These are phyloP conservation scores for Stenurella melanura DNA, from an alignment of 2,888 invertebrate genomes.

Conservation along the genomic window DNA sequence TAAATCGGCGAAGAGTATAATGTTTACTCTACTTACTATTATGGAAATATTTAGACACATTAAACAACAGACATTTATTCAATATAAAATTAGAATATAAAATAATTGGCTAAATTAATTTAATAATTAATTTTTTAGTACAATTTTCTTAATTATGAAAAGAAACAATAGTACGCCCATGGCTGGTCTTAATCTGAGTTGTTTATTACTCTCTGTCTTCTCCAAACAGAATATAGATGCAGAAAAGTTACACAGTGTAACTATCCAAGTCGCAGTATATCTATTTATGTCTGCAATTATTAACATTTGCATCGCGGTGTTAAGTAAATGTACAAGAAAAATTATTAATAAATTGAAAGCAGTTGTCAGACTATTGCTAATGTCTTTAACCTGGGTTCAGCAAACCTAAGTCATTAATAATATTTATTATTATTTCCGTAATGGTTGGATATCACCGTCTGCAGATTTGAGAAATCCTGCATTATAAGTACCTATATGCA, in stretches of 20 bases:
- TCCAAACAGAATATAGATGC: no score
- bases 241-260: not conserved
- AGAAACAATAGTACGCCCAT: no score
- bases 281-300: not conserved
- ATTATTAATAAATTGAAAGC: not conserved
- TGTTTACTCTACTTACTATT: no score
- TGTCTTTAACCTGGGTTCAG: slow-evolving; percentile 7
- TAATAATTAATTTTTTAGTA: no score
- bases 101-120: no score
- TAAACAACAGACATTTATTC: no score
- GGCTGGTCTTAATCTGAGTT: no score
- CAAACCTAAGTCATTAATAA: slow-evolving; percentile 15
- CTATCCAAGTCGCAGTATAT: not conserved
- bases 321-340: not conserved
- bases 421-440: not conserved
- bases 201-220: no score
- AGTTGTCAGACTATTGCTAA: slow-evolving; percentile 12
- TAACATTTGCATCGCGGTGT: not conserved
- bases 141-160: no score
- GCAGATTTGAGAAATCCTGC: slow-evolving; percentile 6
- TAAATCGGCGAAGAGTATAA: no score
- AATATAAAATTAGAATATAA: no score
- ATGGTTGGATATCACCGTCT: not conserved
- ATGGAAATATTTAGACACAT: no score
- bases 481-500: slow-evolving; percentile 16